Conservation (phyloP, 2,888 invertebrate species). For the Liopterus haemorrhoidalis region DNA sequence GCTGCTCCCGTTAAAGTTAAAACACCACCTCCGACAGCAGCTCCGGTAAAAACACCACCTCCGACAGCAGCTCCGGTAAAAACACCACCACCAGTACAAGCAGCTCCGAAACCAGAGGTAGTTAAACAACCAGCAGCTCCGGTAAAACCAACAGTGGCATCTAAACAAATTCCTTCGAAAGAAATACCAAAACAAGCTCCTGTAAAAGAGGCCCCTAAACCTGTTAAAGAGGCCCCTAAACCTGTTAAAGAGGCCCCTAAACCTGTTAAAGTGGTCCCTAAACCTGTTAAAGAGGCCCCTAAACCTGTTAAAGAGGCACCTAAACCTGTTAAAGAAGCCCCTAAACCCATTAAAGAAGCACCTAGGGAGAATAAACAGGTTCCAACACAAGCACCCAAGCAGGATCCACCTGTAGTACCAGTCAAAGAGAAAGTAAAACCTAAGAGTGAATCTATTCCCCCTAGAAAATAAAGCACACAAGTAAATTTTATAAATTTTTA, state of each 20-base stretch:
- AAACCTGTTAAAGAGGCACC: slow-evolving; percentile 25
- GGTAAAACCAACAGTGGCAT: slow-evolving; percentile 42
- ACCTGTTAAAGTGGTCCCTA: slow-evolving; percentile 24
- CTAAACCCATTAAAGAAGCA: slow-evolving; percentile 16
- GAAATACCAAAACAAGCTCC: slow-evolving; percentile 30
- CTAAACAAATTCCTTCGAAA: slow-evolving; percentile 23
- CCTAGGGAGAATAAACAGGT: slow-evolving; percentile 18
- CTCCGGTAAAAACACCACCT: slow-evolving; percentile 35
- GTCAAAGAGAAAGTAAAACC: slow-evolving; percentile 18
- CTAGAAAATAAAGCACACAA: slow-evolving; percentile 5
- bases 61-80: slow-evolving; percentile 23
- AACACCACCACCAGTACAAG: slow-evolving; percentile 7
- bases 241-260: slow-evolving; percentile 23
- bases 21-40: slow-evolving; percentile 20
- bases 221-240: slow-evolving; percentile 32
- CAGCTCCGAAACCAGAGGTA: slow-evolving; percentile 30
- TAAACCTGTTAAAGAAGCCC: slow-evolving; percentile 14
- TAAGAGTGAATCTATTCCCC: slow-evolving; percentile 11
- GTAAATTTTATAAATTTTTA: too few species aligned
- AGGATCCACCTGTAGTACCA: slow-evolving; percentile 19
- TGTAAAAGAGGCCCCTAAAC: slow-evolving; percentile 28
- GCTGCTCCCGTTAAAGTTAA: too few species aligned
- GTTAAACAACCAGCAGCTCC: slow-evolving; percentile 51
- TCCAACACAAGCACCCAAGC: slow-evolving; percentile 8
- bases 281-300: slow-evolving; percentile 23